phyloP scores from a whole-genome alignment of 2,113 vertebrate genomes.

The Pelecanoides urinatrix region DNA sequence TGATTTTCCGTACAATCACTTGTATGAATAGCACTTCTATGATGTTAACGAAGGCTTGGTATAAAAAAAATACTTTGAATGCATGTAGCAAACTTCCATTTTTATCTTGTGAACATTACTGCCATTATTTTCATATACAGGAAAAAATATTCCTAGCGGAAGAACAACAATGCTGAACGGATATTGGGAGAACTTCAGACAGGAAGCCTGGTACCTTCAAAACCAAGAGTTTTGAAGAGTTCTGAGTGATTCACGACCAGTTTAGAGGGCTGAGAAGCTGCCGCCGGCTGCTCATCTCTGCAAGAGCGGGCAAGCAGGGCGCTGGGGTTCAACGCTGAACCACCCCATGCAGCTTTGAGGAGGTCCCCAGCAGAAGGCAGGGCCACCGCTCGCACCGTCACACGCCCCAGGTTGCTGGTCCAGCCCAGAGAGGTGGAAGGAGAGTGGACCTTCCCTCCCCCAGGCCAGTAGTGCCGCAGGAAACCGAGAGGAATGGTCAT shows the following conservation, averaged over 20 bases:
- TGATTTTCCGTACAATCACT: background rate
- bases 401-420: background rate
- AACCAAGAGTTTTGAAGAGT: background rate
- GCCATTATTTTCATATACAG: background rate
- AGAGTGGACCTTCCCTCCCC: background rate
- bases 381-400: accelerated
- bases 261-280: background rate
- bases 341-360: background rate
- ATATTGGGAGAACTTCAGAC: background rate
- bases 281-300: background rate
- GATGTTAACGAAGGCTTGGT: background rate
- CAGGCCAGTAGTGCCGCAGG: background rate
- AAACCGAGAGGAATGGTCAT: background rate
- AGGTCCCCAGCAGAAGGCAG: background rate
- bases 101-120: background rate
- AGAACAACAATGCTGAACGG: background rate
- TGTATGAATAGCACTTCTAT: background rate
- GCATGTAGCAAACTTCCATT: background rate
- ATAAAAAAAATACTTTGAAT: background rate
- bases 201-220: background rate
- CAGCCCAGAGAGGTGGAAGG: background rate
- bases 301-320: background rate
- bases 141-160: background rate
- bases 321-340: background rate
- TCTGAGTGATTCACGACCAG: background rate